Evolutionary conservation across 2,113 vertebrate species (phyloP).

Genomic region (Eupsittula cactorum): DNA sequence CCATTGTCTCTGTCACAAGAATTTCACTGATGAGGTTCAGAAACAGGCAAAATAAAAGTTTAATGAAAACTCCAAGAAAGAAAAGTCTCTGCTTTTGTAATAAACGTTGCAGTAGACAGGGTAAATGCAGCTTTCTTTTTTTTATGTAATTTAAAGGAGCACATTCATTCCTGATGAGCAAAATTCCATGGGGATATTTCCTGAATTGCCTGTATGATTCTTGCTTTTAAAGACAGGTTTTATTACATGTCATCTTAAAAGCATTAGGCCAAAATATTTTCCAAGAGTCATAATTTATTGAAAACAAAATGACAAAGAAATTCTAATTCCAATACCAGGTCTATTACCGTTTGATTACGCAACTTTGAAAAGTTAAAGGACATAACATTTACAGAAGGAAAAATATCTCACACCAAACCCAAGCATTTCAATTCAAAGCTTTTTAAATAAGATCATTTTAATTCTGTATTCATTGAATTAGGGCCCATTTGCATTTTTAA

Average conservation of each 20-base stretch:
- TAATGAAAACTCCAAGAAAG: background rate
- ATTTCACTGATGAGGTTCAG: background rate
- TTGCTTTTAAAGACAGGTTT: background rate
- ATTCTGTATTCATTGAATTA: background rate
- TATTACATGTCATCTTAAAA: background rate
- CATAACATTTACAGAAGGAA: background rate
- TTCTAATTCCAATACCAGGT: background rate
- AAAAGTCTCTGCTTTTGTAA: background rate
- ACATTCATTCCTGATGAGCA: background rate
- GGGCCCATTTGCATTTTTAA: background rate
- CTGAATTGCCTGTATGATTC: background rate
- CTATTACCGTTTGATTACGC: background rate
- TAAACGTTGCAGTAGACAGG: background rate
- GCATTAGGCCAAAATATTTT: background rate
- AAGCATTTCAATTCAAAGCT: background rate
- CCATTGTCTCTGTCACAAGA: background rate
- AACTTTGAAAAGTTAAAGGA: background rate
- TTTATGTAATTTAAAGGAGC: background rate
- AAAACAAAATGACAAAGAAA: background rate
- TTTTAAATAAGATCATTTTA: background rate
- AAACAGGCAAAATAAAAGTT: background rate
- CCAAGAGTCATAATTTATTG: background rate
- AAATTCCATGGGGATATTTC: background rate
- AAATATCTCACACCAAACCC: background rate
- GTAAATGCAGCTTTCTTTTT: background rate